Evolutionary conservation across 2,888 invertebrate genomes (phyloP), one percentile per base, ranked within the genome.

Genomic region (Prenolepis imparis): DNA sequence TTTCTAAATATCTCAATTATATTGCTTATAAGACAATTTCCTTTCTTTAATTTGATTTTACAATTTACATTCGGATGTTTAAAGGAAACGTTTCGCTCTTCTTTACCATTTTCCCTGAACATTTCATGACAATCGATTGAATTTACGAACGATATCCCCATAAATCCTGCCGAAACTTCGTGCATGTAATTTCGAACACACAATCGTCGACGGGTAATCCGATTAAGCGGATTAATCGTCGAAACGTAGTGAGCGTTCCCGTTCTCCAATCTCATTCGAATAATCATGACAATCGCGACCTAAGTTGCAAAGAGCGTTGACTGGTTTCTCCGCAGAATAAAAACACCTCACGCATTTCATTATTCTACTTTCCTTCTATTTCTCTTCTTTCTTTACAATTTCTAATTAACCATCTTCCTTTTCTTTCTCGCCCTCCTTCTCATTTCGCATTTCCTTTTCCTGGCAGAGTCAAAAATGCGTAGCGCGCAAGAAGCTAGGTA

Each of bases 401-500:
- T 75, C 72, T 61, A 64, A 24, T 59, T 5, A 15, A 12, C 6
- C 59, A 36, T 24, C 55, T 32, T 52, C 28, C 57, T 6, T 59
- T 41, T 68, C 74, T 80, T 59, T 32, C 44, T 67, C 63, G 21
- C 48, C 48, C 12, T 64, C 24, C 61, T 39, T 72, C 61, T 44
- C 61, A 21, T 67, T 68, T 59, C 36, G 28, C 41, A 24, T 61
- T 21, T 78, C 52, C 48, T 74, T 85, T 82, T 85, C 84, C 87
- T 87, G 83, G 91, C 90, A 88, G 91, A 91, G 91, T 88, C 89
- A 91, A 92, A 92, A 91, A 91, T 92, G 92, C 92, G 86, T 91
- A 91, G 91, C 91, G 92, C 91, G 90, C 89, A 90, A 87, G 59
- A 91, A 93, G 94, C 93, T 91, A 90, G 88, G 88, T 92, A 90